phyloP scores from a whole-genome alignment of 1,140 invertebrate genomes.

The Streblospio benedicti region DNA sequence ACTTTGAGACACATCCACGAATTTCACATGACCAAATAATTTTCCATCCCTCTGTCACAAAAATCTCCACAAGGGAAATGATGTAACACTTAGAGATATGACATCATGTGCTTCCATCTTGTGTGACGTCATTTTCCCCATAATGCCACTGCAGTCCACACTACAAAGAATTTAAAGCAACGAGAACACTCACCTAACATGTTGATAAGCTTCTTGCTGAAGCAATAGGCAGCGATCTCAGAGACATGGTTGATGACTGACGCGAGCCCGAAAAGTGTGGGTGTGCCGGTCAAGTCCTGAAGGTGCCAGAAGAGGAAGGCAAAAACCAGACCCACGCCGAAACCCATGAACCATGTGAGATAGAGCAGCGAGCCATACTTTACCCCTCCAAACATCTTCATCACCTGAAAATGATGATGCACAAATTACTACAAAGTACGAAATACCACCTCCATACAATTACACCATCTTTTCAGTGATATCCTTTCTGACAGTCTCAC shows the following conservation, averaged over 20 bases:
- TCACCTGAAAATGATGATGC: too few relatives aligned
- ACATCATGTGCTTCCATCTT: too few relatives aligned
- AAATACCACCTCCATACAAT: background rate
- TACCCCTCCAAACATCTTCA: conserved; percentile 33
- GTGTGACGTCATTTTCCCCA: too few relatives aligned
- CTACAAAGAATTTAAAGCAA: background rate
- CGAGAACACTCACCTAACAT: conserved; percentile 31
- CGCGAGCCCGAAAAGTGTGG: conserved; percentile 93
- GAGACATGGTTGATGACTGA: conserved; percentile 98
- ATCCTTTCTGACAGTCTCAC: too few relatives aligned
- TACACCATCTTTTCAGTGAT: background rate
- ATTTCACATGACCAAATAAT: too few relatives aligned
- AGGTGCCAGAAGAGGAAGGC: conserved; percentile 99
- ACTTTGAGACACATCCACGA: too few relatives aligned
- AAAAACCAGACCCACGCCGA: conserved; percentile 97
- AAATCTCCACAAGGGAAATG: too few relatives aligned
- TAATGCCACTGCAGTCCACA: background rate
- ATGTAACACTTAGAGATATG: too few relatives aligned
- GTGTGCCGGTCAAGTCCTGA: conserved; percentile 88
- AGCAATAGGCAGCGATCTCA: conserved; percentile 97
- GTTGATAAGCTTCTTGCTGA: conserved; percentile 82
- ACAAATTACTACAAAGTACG: background rate
- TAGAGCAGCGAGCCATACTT: conserved; percentile 68
- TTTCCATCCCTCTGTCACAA: too few relatives aligned
- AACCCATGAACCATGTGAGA: conserved; percentile 97